Evolutionary conservation across 2,113 vertebrate genomes (phyloP).

Genomic region (Marmota monax): DNA sequence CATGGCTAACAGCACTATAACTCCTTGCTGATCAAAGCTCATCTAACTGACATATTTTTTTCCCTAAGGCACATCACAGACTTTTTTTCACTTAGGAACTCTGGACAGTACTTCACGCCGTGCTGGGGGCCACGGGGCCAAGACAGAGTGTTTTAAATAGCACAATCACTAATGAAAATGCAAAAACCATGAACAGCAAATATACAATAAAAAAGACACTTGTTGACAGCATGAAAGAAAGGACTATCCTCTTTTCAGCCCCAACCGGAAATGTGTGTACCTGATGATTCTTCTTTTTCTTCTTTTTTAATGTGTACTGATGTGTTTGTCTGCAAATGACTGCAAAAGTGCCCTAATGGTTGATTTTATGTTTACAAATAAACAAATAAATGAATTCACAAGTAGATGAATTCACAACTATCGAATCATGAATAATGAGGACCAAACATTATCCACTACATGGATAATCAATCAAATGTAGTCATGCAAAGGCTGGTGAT

Average conservation of each 20-base stretch:
- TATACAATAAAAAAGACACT: not conserved
- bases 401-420: not conserved
- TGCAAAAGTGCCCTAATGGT: not conserved
- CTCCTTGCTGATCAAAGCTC: not conserved
- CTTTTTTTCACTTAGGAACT: not conserved
- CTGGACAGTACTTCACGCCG: not conserved
- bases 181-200: not conserved
- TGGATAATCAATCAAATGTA: not conserved
- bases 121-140: not conserved
- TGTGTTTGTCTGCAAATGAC: not conserved
- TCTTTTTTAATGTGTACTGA: too few relatives aligned
- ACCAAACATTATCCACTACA: not conserved
- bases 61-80: not conserved
- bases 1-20: not conserved
- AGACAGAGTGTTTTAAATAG: not conserved
- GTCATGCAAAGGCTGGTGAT: not conserved
- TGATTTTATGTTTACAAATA: not conserved
- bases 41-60: not conserved
- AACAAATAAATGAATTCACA: not conserved
- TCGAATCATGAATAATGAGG: not conserved
- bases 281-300: not conserved
- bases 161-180: not conserved
- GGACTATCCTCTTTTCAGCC: not conserved
- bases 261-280: not conserved
- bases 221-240: not conserved